Percentiles rank a stretch among this genome's conserved stretches.
These are phyloP conservation scores for Morus bassanus DNA, from an alignment of 2,797 vertebrate species.

Conservation along the genomic window DNA sequence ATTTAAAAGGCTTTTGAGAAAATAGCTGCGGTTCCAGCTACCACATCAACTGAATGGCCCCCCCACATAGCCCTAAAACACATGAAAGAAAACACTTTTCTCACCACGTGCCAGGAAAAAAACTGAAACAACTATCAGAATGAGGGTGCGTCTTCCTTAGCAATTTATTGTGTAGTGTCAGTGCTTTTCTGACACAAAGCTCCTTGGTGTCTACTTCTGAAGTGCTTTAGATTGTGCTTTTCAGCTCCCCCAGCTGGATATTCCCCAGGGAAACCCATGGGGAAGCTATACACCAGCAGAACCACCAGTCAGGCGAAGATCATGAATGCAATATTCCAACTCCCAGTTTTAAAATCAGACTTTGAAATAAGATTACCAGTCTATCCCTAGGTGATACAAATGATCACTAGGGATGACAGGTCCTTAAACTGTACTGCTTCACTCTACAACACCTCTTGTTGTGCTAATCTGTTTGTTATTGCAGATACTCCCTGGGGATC, in stretches of 20 bases:
- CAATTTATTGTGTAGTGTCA: neutral
- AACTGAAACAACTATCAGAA: neutral
- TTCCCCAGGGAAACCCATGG: neutral
- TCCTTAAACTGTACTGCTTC: neutral
- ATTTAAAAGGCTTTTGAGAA: conserved; percentile 41
- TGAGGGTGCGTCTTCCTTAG: neutral
- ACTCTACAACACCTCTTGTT: neutral
- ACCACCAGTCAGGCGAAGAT: neutral
- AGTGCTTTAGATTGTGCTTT: neutral
- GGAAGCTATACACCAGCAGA: neutral
- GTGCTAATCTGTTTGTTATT: neutral
- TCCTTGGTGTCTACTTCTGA: neutral
- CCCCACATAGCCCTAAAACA: neutral
- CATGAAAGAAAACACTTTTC: neutral
- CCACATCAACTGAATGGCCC: neutral
- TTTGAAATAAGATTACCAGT: neutral
- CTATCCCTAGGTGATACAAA: neutral
- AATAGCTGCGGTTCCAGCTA: conserved; percentile 40
- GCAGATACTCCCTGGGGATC: neutral
- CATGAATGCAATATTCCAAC: neutral
- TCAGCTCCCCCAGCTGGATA: neutral
- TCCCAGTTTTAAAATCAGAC: neutral
- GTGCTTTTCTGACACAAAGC: neutral
- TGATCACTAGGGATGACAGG: neutral
- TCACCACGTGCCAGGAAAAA: neutral